Evolutionary conservation across 2,113 vertebrate species (phyloP).

Genomic region (Dolichallabes microphthalmus): DNA sequence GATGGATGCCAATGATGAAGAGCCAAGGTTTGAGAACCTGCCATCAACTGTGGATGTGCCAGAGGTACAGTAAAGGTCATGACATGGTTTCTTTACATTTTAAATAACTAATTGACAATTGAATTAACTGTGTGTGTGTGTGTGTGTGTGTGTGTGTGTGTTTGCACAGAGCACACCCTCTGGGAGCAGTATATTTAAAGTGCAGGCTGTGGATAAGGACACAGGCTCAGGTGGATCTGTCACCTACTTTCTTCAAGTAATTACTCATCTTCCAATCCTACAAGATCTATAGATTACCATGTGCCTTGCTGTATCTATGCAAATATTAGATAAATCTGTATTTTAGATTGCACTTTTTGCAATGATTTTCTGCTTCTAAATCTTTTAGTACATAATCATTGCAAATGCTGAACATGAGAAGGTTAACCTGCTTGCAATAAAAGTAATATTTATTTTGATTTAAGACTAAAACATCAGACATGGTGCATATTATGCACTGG

Average conservation of each 20-base stretch:
- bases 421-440: conserved; percentile 20
- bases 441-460: conserved; percentile 27
- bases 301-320: not conserved
- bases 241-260: conserved; percentile 90
- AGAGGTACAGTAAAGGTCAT: conserved; percentile 81
- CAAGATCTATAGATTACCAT: not conserved
- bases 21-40: conserved; percentile 86
- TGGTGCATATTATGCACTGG: not conserved
- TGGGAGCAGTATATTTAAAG: conserved; percentile 85
- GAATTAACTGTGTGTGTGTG: not conserved
- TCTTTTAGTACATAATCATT: not conserved
- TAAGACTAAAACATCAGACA: conserved; percentile 25
- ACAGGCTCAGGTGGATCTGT: conserved; percentile 91
- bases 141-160: conserved; percentile 13
- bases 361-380: not conserved
- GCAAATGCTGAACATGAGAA: conserved; percentile 15
- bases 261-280: not conserved
- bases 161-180: conserved; percentile 74
- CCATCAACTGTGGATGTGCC: conserved; percentile 82
- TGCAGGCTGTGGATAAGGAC: conserved; percentile 84
- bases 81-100: not conserved
- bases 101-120: not conserved
- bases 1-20: conserved; percentile 92
- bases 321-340: not conserved
- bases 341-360: not conserved